A percentile compares a stretch with the other conserved stretches of the same genome.
Evolutionary conservation across 1,140 invertebrate species (phyloP).

Genomic region (Daktulosphaira vitifoliae): DNA sequence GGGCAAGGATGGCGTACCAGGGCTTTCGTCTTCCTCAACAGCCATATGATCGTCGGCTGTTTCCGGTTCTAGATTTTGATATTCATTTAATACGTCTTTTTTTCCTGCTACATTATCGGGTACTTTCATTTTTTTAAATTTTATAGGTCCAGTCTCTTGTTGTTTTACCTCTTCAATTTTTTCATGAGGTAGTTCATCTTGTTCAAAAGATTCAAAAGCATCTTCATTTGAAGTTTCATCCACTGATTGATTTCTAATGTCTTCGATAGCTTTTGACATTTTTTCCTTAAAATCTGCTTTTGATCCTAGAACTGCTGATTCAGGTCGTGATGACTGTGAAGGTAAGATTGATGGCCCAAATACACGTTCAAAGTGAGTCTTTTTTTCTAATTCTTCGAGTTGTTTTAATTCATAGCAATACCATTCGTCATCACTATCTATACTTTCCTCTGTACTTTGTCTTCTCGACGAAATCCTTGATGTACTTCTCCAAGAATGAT

Average conservation of each 20-base stretch:
- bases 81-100: background rate
- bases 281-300: constrained; percentile 21
- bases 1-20: constrained; percentile 46
- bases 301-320: constrained; percentile 38
- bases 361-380: constrained; percentile 57
- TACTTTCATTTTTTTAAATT: constrained; percentile 18
- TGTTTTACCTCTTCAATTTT: constrained; percentile 23
- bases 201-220: background rate
- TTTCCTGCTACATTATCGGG: background rate
- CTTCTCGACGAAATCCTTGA: constrained; percentile 76
- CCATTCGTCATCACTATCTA: constrained; percentile 89
- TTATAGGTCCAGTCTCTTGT: constrained; percentile 5
- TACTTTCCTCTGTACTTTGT: constrained; percentile 85
- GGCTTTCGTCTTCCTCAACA: constrained; percentile 33
- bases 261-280: constrained; percentile 51
- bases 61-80: background rate
- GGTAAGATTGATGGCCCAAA: constrained; percentile 42
- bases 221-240: constrained; percentile 53
- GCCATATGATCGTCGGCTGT: constrained; percentile 3
- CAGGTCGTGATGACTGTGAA: background rate
- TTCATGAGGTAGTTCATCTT: background rate
- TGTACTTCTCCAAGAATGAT: constrained; percentile 73
- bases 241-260: constrained; percentile 67
- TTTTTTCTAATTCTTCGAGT: constrained; percentile 74
- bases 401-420: constrained; percentile 81